These are phyloP conservation scores for Stegastes partitus DNA, from an alignment of 2,113 vertebrate genomes.

Conservation along the genomic window DNA sequence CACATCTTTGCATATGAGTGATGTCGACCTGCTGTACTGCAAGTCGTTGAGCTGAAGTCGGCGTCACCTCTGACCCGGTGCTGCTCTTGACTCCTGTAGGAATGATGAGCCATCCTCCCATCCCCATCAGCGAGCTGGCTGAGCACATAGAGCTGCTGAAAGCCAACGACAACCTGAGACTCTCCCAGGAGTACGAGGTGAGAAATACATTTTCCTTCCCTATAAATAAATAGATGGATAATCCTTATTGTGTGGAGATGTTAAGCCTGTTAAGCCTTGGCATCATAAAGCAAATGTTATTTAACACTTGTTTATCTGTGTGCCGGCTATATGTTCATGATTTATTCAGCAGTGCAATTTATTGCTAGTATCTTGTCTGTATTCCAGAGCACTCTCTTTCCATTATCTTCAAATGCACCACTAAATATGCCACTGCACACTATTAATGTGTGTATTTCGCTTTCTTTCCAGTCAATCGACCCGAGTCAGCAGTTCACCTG, in stretches of 20 bases:
- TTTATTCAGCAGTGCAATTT: conserved; percentile 71
- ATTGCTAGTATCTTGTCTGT: conserved; percentile 52
- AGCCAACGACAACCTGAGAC: conserved; percentile 97
- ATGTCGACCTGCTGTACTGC: conserved; percentile 41
- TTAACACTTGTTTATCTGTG: conserved; percentile 56
- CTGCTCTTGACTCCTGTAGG: conserved; percentile 52
- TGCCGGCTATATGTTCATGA: conserved; percentile 59
- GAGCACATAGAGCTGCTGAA: conserved; percentile 97
- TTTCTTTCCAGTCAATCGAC: conserved; percentile 90
- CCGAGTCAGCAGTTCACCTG: conserved; percentile 98
- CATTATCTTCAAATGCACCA: conserved; percentile 57
- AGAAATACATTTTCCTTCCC: conserved; percentile 49
- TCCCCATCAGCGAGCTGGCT: conserved; percentile 93
- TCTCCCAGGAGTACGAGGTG: conserved; percentile 99
- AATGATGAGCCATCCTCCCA: conserved; percentile 97
- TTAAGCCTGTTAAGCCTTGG: conserved; percentile 44
- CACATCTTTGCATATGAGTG: conserved; percentile 49
- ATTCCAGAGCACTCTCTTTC: conserved; percentile 49
- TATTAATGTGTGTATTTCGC: conserved; percentile 40
- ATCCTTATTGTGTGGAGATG: conserved; percentile 38
- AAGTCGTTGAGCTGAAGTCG: background rate
- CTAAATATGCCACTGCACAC: conserved; percentile 17
- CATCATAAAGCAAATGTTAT: conserved; percentile 61
- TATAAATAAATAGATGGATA: conserved; percentile 23
- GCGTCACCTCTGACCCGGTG: conserved; percentile 37